Evolutionary conservation across 1,140 invertebrate genomes (phyloP).

Genomic region (Battus philenor): DNA sequence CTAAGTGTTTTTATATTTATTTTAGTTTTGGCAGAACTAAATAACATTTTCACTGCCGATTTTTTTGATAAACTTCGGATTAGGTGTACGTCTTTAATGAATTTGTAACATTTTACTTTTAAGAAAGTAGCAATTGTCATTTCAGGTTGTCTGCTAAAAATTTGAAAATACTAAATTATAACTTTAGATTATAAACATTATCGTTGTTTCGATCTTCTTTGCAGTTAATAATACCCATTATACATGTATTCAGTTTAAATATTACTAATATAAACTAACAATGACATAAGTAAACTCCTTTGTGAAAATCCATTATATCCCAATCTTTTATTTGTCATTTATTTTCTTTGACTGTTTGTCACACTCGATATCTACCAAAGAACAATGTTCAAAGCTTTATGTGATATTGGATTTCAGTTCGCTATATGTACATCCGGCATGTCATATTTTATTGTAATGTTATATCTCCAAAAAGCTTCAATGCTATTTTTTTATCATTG

Average conservation of each 20-base stretch:
- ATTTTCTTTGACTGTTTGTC: constrained; percentile 11
- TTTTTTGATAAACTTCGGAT: no score
- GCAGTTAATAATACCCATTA: constrained; percentile 11
- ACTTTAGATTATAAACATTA: constrained; percentile 5
- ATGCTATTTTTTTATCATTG: constrained; percentile 46
- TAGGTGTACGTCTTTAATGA: no score
- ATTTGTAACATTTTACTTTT: constrained; percentile 11
- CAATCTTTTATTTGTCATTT: constrained; percentile 14
- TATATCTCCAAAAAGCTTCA: constrained; percentile 3
- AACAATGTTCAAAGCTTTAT: constrained; percentile 35
- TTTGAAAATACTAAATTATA: constrained; percentile 6
- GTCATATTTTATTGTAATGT: constrained; percentile 44
- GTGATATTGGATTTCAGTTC: constrained; percentile 25
- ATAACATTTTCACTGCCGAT: no score
- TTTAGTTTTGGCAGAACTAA: no score
- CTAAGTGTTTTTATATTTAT: no score
- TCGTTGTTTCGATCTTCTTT: constrained; percentile 8
- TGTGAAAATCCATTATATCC: background rate
- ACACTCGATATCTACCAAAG: constrained; percentile 47
- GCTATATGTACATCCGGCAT: constrained; percentile 45
- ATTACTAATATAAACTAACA: background rate
- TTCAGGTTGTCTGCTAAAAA: background rate
- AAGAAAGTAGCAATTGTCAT: constrained; percentile 2
- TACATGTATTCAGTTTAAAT: constrained; percentile 9
- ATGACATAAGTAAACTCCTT: constrained; percentile 5